Base-by-base conservation (phyloP, 92 coral and sea anemone species). In the Porites evermanni region DNA sequence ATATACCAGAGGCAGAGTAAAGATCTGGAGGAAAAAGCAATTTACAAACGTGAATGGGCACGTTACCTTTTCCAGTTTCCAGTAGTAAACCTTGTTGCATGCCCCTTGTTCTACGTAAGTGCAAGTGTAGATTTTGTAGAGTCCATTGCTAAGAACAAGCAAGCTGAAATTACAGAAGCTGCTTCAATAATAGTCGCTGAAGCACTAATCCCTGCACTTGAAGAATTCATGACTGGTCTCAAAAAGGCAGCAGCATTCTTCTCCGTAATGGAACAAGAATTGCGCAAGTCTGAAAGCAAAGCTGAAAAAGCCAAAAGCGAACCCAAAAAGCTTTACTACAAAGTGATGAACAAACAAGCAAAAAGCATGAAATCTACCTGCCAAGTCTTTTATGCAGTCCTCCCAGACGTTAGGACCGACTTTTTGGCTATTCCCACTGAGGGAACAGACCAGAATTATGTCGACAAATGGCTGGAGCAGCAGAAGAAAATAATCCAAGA, bases 391-490 rank as follows among this genome's bases (percentile, higher is more conserved):
- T 63, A 76, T 29, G 90, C 94, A 17, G 82, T 81, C 11, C 29
- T 26, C 29, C 29, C 29, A 26, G 29, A 26, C 29, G 29, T 26
- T 1, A 26, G 29, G 29, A 26, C 76, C 29, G 29, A 26, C 29
- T 26, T 26, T 26, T 26, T 26, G 0, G 2, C 29, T 26, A 26
- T 26, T 26, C 29, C 29, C 29, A 26, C 29, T 26, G 29, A 26
- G 29, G 29, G 29, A 26, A 26, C 29, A 26, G 29, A 91, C 82
- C 86, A 91, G 71, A 91, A 91, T 84, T 91, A 93, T 84, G 80
- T 93, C 29, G 92, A 93, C 86, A 70, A 54, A 54, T 93, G 96
- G 96, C 86, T 91, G 88, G 91, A 93, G 70, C 70, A 74, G 74
- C 88, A 89, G 86, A 61, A 44, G 84, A 53, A 64, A 60, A 19